phyloP scores from a whole-genome alignment of 1,140 invertebrate genomes.

The Whitmania pigra region DNA sequence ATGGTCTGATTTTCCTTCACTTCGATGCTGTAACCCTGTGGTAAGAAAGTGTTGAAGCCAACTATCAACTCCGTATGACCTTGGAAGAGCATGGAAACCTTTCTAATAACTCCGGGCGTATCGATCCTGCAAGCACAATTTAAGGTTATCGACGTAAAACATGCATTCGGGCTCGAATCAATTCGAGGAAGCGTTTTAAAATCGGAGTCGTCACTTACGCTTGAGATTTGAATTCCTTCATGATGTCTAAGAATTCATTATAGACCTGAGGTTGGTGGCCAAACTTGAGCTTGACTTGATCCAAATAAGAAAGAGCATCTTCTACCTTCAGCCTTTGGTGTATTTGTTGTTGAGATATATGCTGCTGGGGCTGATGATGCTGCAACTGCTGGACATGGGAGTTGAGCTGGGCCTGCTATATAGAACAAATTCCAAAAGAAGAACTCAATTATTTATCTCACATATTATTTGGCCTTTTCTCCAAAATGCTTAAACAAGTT shows the following conservation, averaged over 20 bases:
- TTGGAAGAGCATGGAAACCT: conserved; percentile 90
- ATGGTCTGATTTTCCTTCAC: conserved; percentile 73
- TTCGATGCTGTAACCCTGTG: conserved; percentile 94
- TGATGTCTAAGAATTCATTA: conserved; percentile 98
- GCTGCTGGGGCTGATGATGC: conserved; percentile 6
- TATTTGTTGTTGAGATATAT: conserved; percentile 5
- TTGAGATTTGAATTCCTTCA: conserved; percentile 99
- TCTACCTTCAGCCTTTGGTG: conserved; percentile 57
- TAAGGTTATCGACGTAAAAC: not conserved
- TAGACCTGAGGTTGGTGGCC: conserved; percentile 94
- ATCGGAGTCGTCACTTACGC: conserved; percentile 47
- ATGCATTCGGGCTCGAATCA: not conserved
- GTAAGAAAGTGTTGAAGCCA: conserved; percentile 97
- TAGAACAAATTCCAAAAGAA: too few relatives aligned
- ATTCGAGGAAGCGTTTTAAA: not conserved
- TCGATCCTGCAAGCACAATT: conserved; percentile 60
- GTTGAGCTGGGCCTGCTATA: not conserved
- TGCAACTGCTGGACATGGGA: not conserved
- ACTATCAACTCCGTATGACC: conserved; percentile 95
- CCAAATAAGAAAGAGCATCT: conserved; percentile 92
- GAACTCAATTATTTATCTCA: too few relatives aligned
- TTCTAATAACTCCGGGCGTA: conserved; percentile 90
- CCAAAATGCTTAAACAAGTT: too few relatives aligned
- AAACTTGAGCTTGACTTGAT: conserved; percentile 97
- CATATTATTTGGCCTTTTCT: too few relatives aligned